These are phyloP conservation scores for Macrosoma leucophasiata DNA, from an alignment of 2,888 invertebrate genomes.

Conservation along the genomic window DNA sequence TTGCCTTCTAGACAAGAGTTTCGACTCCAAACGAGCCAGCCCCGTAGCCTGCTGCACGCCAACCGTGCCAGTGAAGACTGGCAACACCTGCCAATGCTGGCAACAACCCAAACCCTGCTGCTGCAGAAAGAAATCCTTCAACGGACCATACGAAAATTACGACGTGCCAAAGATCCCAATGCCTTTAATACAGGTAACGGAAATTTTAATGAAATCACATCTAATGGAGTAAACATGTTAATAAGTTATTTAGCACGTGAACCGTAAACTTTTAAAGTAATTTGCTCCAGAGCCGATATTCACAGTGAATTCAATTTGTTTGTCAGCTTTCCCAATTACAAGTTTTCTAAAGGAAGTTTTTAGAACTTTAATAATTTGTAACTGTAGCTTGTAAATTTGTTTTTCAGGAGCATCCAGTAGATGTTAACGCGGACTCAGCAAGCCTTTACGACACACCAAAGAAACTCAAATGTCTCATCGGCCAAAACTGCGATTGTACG, in stretches of 20 bases:
- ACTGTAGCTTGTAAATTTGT: too few species aligned
- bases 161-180: slow-evolving; percentile 84
- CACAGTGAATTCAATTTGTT: too few species aligned
- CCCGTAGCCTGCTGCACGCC: slow-evolving; percentile 69
- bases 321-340: too few species aligned
- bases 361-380: too few species aligned
- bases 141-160: slow-evolving; percentile 85
- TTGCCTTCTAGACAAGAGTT: slow-evolving; percentile 66
- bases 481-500: slow-evolving; percentile 75
- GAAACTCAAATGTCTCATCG: slow-evolving; percentile 82
- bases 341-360: too few species aligned
- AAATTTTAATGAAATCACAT: background rate
- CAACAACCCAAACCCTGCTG: slow-evolving; percentile 52
- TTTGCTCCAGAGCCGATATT: too few species aligned
- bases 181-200: slow-evolving; percentile 65
- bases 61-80: slow-evolving; percentile 75
- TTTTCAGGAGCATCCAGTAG: slow-evolving; percentile 66
- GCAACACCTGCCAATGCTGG: slow-evolving; percentile 57
- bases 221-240: too few species aligned
- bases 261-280: too few species aligned
- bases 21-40: slow-evolving; percentile 60
- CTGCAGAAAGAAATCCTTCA: slow-evolving; percentile 57
- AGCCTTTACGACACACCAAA: slow-evolving; percentile 85
- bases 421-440: slow-evolving; percentile 43
- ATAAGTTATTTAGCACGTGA: too few species aligned